phyloP scores from a whole-genome alignment of 2,888 invertebrate genomes.

The Leptinotarsa rubiginosa region DNA sequence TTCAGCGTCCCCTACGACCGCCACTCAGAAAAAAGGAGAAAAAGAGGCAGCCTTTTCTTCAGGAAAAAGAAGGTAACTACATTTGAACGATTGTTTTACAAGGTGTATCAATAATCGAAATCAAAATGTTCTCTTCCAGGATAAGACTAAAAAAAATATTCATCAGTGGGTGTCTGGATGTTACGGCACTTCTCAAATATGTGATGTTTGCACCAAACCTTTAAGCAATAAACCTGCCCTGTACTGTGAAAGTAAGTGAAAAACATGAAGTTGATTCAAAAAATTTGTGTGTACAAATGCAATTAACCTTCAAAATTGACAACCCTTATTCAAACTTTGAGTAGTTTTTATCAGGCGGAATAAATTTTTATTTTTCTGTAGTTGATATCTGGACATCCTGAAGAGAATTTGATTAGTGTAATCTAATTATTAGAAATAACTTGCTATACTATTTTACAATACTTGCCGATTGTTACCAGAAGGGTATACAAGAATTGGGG shows the following conservation, averaged over 20 bases:
- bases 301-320: too few relatives aligned
- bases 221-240: constrained; percentile 84
- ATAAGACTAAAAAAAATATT: constrained; percentile 79
- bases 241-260: constrained; percentile 85
- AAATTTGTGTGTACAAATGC: too few relatives aligned
- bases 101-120: neutral
- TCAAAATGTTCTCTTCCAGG: constrained; percentile 66
- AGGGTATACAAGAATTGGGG: too few relatives aligned
- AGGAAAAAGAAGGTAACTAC: constrained; percentile 84
- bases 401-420: too few relatives aligned
- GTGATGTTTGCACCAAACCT: constrained; percentile 84
- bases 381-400: too few relatives aligned
- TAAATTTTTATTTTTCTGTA: too few relatives aligned
- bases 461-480: too few relatives aligned
- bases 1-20: constrained; percentile 75
- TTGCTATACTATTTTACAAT: too few relatives aligned
- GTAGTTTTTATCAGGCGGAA: too few relatives aligned
- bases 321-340: too few relatives aligned
- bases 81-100: neutral
- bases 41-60: constrained; percentile 90
- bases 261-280: neutral
- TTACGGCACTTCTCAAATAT: constrained; percentile 74
- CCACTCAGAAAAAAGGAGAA: constrained; percentile 86
- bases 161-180: constrained; percentile 82
- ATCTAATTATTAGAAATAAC: too few relatives aligned